Evolutionary conservation across 2,797 vertebrate species (phyloP).

Genomic region (Oreochromis grahami): DNA sequence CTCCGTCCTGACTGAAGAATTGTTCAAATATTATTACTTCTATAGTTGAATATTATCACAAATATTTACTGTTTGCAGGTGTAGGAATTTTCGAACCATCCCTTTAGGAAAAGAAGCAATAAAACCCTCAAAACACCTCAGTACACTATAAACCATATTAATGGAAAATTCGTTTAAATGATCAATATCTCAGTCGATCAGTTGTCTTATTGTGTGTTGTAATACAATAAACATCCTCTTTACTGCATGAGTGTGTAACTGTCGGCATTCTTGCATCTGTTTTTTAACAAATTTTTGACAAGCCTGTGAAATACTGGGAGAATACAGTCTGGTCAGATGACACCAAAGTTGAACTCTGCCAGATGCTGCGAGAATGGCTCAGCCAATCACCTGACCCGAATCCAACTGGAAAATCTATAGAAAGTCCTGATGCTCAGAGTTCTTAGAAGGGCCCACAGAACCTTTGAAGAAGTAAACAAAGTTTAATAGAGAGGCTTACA

Average conservation of each 20-base stretch:
- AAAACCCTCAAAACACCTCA: no score
- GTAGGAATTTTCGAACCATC: accelerated
- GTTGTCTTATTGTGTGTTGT: background rate
- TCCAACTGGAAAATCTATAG: accelerated
- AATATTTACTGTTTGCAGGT: background rate
- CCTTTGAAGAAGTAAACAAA: background rate
- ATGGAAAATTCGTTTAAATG: background rate
- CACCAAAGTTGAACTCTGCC: background rate
- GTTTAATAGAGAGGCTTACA: accelerated
- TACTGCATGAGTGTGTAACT: background rate
- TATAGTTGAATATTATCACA: background rate
- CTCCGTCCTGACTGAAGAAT: background rate
- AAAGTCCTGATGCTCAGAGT: background rate
- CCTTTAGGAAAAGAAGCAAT: no score
- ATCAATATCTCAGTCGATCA: accelerated
- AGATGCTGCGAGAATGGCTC: background rate
- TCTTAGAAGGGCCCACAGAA: background rate
- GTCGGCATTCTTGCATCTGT: background rate
- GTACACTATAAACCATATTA: accelerated
- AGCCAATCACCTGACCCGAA: background rate
- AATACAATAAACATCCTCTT: background rate
- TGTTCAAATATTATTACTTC: background rate
- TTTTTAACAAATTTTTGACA: background rate
- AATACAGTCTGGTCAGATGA: background rate
- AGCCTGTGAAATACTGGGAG: background rate